These are phyloP conservation scores for Euthynnus affinis DNA, from an alignment of 2,797 vertebrate genomes.

Conservation along the genomic window DNA sequence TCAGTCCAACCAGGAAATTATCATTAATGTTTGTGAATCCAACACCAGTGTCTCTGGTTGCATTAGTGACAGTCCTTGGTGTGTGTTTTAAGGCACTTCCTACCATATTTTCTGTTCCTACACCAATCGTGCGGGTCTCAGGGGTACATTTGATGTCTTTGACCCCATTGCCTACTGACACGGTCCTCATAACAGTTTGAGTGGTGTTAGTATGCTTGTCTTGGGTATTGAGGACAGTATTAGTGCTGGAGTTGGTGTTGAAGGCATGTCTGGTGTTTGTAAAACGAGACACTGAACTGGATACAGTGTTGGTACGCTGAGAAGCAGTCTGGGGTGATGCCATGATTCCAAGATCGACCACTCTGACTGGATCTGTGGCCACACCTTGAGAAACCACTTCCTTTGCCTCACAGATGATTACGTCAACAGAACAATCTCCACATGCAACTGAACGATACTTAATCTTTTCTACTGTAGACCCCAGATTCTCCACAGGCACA, in stretches of 20 bases:
- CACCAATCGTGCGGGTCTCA: conserved; percentile 87
- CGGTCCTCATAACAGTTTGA: conserved; percentile 81
- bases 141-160: conserved; percentile 78
- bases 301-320: conserved; percentile 86
- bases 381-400: conserved; percentile 82
- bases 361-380: conserved; percentile 83
- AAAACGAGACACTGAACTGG: conserved; percentile 85
- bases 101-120: conserved; percentile 83
- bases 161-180: conserved; percentile 90
- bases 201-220: conserved; percentile 93
- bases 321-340: conserved; percentile 84
- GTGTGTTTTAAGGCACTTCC: conserved; percentile 49
- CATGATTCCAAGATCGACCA: conserved; percentile 85
- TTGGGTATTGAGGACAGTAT: conserved; percentile 84
- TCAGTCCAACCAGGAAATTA: conserved; percentile 93
- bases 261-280: conserved; percentile 86
- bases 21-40: conserved; percentile 92
- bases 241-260: conserved; percentile 87
- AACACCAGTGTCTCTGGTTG: conserved; percentile 90
- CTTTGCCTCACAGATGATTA: conserved; percentile 79
- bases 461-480: conserved; percentile 37
- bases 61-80: conserved; percentile 71
- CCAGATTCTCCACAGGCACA: conserved; percentile 41
- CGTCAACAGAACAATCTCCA: conserved; percentile 88
- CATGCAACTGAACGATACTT: conserved; percentile 87